phyloP scores from a whole-genome alignment of 2,797 vertebrate species.

The Dipus sagitta region DNA sequence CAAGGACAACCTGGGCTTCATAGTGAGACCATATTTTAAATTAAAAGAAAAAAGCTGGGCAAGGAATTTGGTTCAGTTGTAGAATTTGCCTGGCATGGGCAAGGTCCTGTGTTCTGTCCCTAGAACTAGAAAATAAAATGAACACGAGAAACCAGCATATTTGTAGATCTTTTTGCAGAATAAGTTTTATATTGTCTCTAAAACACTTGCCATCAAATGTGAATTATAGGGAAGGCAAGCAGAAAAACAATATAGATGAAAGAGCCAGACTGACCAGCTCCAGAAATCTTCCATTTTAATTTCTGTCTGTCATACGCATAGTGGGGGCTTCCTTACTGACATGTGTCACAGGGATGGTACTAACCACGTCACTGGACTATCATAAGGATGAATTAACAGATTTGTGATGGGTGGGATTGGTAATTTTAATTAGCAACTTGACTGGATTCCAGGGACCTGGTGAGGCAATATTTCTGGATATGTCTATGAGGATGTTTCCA shows the following conservation, averaged over 20 bases:
- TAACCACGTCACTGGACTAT: rapidly evolving
- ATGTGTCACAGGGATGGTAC: rapidly evolving
- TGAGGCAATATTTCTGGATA: too few relatives aligned
- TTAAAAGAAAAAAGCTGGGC: not conserved
- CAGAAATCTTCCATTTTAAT: rapidly evolving
- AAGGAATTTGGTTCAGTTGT: not conserved
- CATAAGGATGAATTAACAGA: not conserved
- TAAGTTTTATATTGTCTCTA: too few relatives aligned
- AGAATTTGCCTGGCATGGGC: not conserved
- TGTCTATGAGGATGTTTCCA: not conserved
- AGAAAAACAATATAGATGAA: rapidly evolving
- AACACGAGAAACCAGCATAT: not conserved
- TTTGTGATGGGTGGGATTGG: not conserved
- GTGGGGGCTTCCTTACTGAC: not conserved
- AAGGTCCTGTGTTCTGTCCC: not conserved
- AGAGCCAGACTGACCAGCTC: rapidly evolving
- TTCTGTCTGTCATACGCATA: not conserved
- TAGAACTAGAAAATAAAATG: not conserved
- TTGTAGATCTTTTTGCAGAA: not conserved
- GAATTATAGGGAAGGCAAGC: rapidly evolving
- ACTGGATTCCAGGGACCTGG: not conserved
- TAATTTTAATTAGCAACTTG: not conserved
- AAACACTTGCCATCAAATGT: not conserved
- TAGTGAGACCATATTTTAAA: not conserved
- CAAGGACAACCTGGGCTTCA: not conserved